phyloP scores from a whole-genome alignment of 2,113 vertebrate species.

The Lophotis ruficrista region DNA sequence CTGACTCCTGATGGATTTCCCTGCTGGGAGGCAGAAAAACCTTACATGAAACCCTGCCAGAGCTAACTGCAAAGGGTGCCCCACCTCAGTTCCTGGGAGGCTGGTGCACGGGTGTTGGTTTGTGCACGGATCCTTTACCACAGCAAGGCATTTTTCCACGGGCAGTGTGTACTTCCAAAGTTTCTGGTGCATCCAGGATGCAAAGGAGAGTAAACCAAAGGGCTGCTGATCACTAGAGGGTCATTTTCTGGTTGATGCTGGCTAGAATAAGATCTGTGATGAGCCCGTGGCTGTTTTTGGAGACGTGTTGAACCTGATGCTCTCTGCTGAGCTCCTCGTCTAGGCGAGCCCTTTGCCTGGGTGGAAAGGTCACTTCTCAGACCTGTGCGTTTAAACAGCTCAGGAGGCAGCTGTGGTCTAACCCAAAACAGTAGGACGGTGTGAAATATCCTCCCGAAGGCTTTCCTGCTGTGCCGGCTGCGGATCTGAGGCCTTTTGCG shows the following conservation, averaged over 20 bases:
- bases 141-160: rapidly evolving
- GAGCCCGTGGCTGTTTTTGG: not conserved
- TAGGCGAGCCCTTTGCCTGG: not conserved
- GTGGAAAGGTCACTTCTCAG: not conserved
- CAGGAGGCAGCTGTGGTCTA: not conserved
- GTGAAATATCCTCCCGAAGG: not conserved
- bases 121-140: not conserved
- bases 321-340: not conserved
- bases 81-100: not conserved
- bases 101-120: not conserved
- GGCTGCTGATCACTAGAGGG: not conserved
- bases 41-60: not conserved
- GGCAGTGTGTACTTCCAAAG: not conserved
- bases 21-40: not conserved
- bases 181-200: not conserved
- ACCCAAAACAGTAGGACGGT: not conserved
- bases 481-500: not conserved
- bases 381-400: not conserved
- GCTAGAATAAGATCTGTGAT: not conserved
- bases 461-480: not conserved
- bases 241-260: not conserved
- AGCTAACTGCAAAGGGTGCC: not conserved
- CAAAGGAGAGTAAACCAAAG: not conserved
- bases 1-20: not conserved
- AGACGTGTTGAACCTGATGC: not conserved